These are phyloP conservation scores for Aphodius granarius DNA, from an alignment of 2,888 invertebrate species.

Conservation along the genomic window DNA sequence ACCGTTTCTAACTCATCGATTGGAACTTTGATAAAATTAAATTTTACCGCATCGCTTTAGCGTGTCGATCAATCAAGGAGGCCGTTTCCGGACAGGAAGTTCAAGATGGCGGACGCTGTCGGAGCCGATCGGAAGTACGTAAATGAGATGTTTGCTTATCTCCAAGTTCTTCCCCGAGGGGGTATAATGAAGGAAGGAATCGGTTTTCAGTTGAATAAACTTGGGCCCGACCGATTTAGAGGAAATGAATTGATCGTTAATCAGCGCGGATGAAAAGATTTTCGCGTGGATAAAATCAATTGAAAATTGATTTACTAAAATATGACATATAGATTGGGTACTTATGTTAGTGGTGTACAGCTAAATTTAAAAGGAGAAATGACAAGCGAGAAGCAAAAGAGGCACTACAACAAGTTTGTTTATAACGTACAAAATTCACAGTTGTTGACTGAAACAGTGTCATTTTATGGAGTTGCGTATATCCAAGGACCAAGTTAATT, in stretches of 20 bases:
- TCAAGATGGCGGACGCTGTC: not conserved
- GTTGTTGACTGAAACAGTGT: no score
- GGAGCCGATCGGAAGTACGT: slow-evolving; percentile 7
- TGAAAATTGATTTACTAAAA: no score
- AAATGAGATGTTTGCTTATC: slow-evolving; percentile 36
- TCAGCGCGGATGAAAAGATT: not conserved
- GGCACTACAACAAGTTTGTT: no score
- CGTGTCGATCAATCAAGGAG: not conserved
- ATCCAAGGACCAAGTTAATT: not conserved
- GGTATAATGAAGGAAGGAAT: not conserved
- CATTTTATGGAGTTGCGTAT: no score
- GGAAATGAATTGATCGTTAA: not conserved
- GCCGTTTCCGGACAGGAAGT: not conserved
- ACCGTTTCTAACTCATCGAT: not conserved
- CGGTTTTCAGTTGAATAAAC: not conserved
- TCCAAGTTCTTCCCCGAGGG: not conserved
- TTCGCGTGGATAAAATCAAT: not conserved
- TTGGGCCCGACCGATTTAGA: not conserved
- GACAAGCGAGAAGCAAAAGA: no score
- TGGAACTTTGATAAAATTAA: not conserved
- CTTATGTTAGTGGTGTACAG: no score
- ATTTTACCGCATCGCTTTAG: not conserved
- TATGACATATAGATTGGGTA: no score
- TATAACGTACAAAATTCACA: no score
- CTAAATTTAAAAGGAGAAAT: no score